phyloP scores from a whole-genome alignment of 2,113 vertebrate species.

The Phrynosoma blainvillii region DNA sequence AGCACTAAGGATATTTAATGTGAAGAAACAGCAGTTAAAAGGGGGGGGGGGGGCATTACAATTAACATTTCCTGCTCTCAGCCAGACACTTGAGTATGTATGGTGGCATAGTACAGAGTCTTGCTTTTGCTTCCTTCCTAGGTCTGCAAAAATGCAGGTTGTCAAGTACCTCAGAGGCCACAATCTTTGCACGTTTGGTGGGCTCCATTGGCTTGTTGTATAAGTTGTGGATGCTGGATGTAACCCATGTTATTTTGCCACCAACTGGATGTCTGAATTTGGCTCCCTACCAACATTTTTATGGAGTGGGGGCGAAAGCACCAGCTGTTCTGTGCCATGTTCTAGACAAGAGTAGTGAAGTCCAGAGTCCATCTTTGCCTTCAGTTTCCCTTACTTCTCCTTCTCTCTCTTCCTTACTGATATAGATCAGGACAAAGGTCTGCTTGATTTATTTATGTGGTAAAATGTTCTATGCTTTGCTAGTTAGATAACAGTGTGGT shows the following conservation, averaged over 20 bases:
- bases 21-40: not conserved
- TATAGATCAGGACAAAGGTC: too few relatives aligned
- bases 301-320: too few relatives aligned
- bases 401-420: too few relatives aligned
- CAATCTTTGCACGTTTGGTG: too few relatives aligned
- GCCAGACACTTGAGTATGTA: slow-evolving; percentile 19
- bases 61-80: slow-evolving; percentile 1
- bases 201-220: too few relatives aligned
- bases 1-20: not conserved
- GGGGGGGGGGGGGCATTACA: not conserved
- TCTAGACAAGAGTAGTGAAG: not conserved
- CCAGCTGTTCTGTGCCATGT: too few relatives aligned
- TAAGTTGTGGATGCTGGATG: too few relatives aligned
- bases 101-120: not conserved
- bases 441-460: not conserved
- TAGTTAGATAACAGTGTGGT: not conserved
- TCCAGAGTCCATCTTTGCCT: not conserved
- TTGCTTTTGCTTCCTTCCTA: not conserved
- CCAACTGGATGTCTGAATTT: too few relatives aligned
- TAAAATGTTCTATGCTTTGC: not conserved
- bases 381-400: too few relatives aligned
- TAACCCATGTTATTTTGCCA: too few relatives aligned
- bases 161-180: too few relatives aligned
- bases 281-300: too few relatives aligned
- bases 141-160: not conserved